Conservation (phyloP, 2,113 vertebrate species). For the Spheniscus mendiculus region DNA sequence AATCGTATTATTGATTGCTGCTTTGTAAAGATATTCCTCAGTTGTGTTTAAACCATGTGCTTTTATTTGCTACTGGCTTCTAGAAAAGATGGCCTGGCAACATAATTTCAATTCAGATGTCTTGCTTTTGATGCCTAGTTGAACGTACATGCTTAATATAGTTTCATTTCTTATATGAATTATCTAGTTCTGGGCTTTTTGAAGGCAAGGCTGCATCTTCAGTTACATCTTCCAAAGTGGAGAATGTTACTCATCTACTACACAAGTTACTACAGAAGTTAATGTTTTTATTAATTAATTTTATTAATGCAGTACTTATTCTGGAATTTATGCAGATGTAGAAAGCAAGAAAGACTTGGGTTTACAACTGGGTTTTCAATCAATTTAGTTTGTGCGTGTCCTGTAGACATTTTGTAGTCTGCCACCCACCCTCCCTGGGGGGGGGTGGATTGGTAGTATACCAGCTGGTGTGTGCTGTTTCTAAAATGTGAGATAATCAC, state of each 20-base stretch:
- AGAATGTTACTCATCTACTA: background rate
- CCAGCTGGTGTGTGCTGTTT: constrained; percentile 60
- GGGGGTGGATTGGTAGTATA: constrained; percentile 23
- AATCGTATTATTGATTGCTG: background rate
- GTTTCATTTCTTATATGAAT: background rate
- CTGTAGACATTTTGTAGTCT: constrained; percentile 48
- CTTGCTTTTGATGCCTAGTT: background rate
- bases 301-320: background rate
- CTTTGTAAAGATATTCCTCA: background rate
- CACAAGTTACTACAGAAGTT: background rate
- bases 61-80: background rate
- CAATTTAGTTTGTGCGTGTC: constrained; percentile 18
- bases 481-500: constrained; percentile 47
- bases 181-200: background rate
- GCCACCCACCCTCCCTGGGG: background rate
- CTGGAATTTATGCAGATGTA: background rate
- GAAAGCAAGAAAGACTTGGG: background rate
- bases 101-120: background rate
- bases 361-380: background rate
- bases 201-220: background rate
- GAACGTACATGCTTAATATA: background rate
- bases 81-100: background rate
- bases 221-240: background rate
- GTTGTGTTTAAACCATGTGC: background rate
- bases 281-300: background rate